Evolutionary conservation across 2,888 invertebrate species (phyloP).

Genomic region (Plebejus anna): DNA sequence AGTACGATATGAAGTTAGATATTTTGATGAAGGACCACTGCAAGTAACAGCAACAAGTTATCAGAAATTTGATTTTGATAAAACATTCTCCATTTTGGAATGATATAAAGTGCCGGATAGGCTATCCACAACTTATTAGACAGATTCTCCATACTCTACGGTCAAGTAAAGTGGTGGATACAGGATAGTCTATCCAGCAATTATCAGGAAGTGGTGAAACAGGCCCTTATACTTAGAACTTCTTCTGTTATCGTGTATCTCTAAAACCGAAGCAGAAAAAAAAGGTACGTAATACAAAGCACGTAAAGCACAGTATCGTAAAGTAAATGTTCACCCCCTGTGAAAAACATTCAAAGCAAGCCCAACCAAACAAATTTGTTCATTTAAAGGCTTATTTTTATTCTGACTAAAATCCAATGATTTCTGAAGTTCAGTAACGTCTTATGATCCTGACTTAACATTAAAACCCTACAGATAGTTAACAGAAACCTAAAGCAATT

Average conservation of each 20-base stretch:
- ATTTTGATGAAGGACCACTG: neutral
- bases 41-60: neutral
- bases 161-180: too few relatives aligned
- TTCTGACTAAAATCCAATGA: too few relatives aligned
- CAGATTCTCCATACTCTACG: too few relatives aligned
- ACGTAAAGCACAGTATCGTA: neutral
- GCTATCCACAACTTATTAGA: too few relatives aligned
- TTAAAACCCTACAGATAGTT: neutral
- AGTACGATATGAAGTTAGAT: neutral
- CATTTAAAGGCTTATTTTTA: too few relatives aligned
- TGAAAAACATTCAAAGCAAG: neutral
- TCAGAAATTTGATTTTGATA: neutral
- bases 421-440: neutral
- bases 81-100: neutral
- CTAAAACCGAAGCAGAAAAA: neutral
- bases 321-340: neutral
- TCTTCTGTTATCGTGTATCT: neutral
- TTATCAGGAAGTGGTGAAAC: too few relatives aligned
- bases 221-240: neutral
- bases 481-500: constrained; percentile 3
- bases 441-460: neutral
- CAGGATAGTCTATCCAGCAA: too few relatives aligned
- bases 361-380: too few relatives aligned
- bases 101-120: neutral
- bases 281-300: neutral